Evolutionary conservation across 2,797 vertebrate genomes (phyloP).

Genomic region (Hippoglossus hippoglossus): DNA sequence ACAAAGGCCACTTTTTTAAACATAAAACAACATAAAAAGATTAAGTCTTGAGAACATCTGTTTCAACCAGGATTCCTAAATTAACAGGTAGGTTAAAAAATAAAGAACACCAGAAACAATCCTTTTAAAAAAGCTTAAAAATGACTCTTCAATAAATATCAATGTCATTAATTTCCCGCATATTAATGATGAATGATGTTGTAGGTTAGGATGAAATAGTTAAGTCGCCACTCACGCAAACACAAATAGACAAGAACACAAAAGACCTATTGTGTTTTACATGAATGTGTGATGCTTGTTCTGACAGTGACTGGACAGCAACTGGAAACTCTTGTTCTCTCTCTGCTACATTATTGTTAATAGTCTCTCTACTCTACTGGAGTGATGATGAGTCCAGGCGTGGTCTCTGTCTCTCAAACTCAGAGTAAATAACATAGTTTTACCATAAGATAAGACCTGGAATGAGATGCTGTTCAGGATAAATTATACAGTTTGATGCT

Average conservation of each 20-base stretch:
- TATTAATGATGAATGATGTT: no score
- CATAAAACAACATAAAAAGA: background rate
- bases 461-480: background rate
- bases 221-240: background rate
- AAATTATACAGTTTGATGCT: background rate
- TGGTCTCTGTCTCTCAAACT: no score
- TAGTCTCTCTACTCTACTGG: no score
- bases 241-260: background rate
- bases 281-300: background rate
- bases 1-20: background rate
- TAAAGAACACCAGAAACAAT: no score
- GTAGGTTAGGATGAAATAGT: no score
- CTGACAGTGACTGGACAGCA: background rate
- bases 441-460: background rate
- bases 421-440: background rate
- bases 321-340: conserved; percentile 34
- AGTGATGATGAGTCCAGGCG: no score
- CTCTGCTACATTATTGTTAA: background rate
- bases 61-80: no score
- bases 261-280: background rate
- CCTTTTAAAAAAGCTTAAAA: no score
- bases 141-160: no score
- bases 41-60: background rate
- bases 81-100: no score
- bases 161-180: no score